Conservation (phyloP, 2,797 vertebrate genomes). For the Psittacula derbiana region DNA sequence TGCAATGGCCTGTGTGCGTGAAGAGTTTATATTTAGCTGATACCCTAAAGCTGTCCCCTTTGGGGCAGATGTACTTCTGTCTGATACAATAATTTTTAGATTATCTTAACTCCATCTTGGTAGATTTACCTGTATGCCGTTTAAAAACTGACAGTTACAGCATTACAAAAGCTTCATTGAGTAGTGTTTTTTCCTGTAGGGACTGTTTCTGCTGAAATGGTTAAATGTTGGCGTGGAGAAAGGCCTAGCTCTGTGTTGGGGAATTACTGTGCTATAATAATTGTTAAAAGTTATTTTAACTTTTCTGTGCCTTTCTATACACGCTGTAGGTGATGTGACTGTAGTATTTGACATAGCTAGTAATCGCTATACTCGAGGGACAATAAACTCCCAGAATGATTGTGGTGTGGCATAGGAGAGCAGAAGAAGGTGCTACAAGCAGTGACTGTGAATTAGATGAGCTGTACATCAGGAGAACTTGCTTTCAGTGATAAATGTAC, state of each 20-base stretch:
- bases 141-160: neutral
- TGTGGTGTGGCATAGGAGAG: neutral
- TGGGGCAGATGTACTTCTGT: neutral
- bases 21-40: neutral
- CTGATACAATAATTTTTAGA: neutral
- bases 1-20: neutral
- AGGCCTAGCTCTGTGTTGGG: neutral
- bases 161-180: neutral
- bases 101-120: neutral
- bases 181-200: neutral
- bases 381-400: neutral
- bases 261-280: neutral
- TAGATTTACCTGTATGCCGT: neutral
- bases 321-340: neutral
- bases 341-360: neutral
- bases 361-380: neutral
- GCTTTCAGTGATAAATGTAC: neutral
- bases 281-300: fast-evolving
- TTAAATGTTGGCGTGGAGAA: neutral
- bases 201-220: neutral
- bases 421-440: neutral
- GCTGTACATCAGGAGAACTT: neutral
- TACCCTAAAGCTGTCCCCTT: neutral
- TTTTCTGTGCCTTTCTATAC: neutral
- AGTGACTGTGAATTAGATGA: neutral